Base-by-base conservation (phyloP, 2,888 invertebrate species). In the Myopa testacea region DNA sequence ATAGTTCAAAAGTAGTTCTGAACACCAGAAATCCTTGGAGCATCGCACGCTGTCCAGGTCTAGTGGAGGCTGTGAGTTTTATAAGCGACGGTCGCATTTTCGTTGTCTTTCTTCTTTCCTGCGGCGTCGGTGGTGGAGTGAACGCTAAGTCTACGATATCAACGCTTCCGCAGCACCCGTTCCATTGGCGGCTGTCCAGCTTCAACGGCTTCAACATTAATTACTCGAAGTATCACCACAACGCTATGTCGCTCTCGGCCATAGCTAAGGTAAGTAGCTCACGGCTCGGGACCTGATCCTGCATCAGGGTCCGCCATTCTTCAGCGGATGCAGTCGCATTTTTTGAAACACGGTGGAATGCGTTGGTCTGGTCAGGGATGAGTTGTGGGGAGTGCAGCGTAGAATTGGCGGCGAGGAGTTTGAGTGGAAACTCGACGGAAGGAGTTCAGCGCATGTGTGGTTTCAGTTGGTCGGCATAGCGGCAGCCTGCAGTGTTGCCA, bases 181-280 rank as follows among this genome's bases (percentile, higher is more conserved):
- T 26, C 14, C 37, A n/a, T 63, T 26, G 34, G 50, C 52, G 70
- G 14, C 72, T 38, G 37, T 67, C 45, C 38, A 14, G 38, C 67
- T 40, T 80, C 82, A 87, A 89, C 87, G 87, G 88, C 89, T 85
- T 86, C 92, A 92, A 92, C 91, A 93, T 93, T 92, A 92, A 90
- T 90, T 92, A 91, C 89, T 91, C 91, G 84, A 93, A 93, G 91
- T 92, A 92, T 89, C 92, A 92, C 88, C 92, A 92, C 90, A 92
- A 91, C 87, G 91, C 91, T 89, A 91, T 91, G 90, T 92, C 89
- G 86, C 86, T 89, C 79, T 89, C 92, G 89, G 91, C 90, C 87
- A 91, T 93, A 91, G 92, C 92, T 85, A 93, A 93, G 92, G 93
- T 93, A 91, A 90, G 87, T 84, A 63, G 37, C 52, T 45, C 26